Base-by-base conservation (phyloP, 2,888 invertebrate genomes). In the Cryptus armator region DNA sequence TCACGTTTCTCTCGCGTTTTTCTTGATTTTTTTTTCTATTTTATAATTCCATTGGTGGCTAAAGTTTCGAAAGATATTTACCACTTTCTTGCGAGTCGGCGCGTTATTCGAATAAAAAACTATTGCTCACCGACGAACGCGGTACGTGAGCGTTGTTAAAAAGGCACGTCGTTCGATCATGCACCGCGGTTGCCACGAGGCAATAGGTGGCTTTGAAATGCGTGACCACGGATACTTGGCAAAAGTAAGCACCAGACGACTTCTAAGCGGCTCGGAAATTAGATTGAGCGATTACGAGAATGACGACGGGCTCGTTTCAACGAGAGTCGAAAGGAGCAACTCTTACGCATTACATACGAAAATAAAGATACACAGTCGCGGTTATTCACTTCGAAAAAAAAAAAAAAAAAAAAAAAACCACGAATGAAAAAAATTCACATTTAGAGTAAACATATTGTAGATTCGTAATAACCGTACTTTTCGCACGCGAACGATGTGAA, bases 161-260 rank as follows among this genome's bases (percentile, higher is more conserved):
- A 67, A 81, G 68, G 59, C 62, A 24, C 81, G 76, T 76, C 32
- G 68, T 62, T 81, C 81, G 74, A 75, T 43, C 44, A 48, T 19
- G 29, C 62, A 46, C 43, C 66, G 19, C 10, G 46, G 10, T 7
- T 37, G 37, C 37, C 37, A 9, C 37, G 32, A 62, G 79, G 37
- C 64, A 62, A 10, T 53, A 66, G 72, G 37, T 59, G 46, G 46
- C 14, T 67, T 64, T 44, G 67, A 74, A 70, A 81, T 68, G 77
- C 84, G 84, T 84, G 84, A 84, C 81, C 81, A n/a, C 74, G 29
- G 67, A 81, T 67, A 84, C 81, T 84, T 84, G 62, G 56, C 14
- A 53, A 53, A 64, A 46, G 32, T 67, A 78, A 74, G 68, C 74
- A 78, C 81, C 48, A 44, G 51, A 32, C 70, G 67, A 81, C 56